Evolutionary conservation across 2,113 vertebrate species (phyloP), one percentile per base, ranked within the genome.

Genomic region (Argyrosomus japonicus): DNA sequence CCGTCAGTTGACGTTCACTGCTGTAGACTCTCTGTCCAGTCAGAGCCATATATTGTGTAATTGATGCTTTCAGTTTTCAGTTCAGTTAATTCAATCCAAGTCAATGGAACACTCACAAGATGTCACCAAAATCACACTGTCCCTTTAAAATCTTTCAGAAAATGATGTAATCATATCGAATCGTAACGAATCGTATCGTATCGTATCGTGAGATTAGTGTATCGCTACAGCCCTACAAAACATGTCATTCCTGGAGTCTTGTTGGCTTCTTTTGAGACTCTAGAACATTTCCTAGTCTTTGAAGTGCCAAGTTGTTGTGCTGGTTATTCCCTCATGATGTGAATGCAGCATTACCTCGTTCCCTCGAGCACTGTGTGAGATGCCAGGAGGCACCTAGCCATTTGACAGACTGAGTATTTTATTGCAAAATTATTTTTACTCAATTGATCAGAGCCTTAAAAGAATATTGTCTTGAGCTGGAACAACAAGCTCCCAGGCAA

Each of bases 371-470:
- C 53, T 18, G 29, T 54, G 61, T 25, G 50, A 81, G 68, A 75
- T 57, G 77, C 63, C 79, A 79, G 57, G 48, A 79, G 81, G 78
- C 84, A 71, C 50, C 67, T 60, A 27, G 68, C 71, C 78, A 68
- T 69, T 74, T 76, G 56, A 82, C 69, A 69, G 68, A 77, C 77
- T 77, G 62, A 71, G 53, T 56, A 29, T 80, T 77, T 82, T 63
- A 67, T 27, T 72, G 27, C 47, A 47, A 65, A 78, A 67, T 68
- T 85, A 83, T 82, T 87, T 88, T 88, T 79, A 68, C 45, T 56
- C 25, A 64, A 81, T 91, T 88, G 79, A 90, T 87, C 68, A 75
- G 40, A 25, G 70, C 65, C 58, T 60, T 48, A 27, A 71, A 84
- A 83, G 56, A 77, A 83, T 65, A 74, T 75, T 77, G 76, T 77